Percentiles rank a stretch among this genome's conserved stretches.
phyloP scores from a whole-genome alignment of 1,140 invertebrate genomes.

The Heliconius eleuchia region DNA sequence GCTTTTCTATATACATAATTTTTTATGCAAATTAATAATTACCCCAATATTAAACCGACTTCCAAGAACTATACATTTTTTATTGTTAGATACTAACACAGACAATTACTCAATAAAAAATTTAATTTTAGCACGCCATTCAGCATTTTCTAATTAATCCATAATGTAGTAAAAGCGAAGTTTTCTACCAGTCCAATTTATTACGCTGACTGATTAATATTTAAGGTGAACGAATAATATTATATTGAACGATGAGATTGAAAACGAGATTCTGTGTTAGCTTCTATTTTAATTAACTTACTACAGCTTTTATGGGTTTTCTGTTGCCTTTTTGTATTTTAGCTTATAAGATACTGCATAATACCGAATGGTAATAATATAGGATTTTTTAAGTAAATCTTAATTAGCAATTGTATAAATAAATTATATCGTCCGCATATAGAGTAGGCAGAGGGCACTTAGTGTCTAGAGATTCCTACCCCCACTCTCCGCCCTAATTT shows the following conservation, averaged over 20 bases:
- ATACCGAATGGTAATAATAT: no score
- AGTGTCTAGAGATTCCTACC: no score
- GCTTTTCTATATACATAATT: background rate
- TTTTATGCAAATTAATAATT: background rate
- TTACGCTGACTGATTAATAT: slow-evolving; percentile 14
- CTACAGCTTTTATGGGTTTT: background rate
- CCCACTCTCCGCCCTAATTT: no score
- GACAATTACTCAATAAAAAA: background rate
- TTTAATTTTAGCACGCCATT: background rate
- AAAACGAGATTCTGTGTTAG: background rate
- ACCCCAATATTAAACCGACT: background rate
- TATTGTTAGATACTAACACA: background rate
- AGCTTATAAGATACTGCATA: background rate
- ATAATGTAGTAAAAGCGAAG: slow-evolving; percentile 10
- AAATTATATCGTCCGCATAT: no score
- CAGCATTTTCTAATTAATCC: slow-evolving; percentile 16
- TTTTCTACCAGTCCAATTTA: slow-evolving; percentile 3
- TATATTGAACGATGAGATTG: background rate
- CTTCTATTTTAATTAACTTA: slow-evolving; percentile 7
- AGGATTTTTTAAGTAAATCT: no score
- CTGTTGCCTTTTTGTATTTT: background rate
- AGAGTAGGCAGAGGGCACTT: no score
- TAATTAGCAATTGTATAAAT: no score
- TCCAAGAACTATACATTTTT: background rate
- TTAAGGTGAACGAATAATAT: background rate